These are phyloP conservation scores for Muraenolepis orangiensis DNA, from an alignment of 2,797 vertebrate species.

Conservation along the genomic window DNA sequence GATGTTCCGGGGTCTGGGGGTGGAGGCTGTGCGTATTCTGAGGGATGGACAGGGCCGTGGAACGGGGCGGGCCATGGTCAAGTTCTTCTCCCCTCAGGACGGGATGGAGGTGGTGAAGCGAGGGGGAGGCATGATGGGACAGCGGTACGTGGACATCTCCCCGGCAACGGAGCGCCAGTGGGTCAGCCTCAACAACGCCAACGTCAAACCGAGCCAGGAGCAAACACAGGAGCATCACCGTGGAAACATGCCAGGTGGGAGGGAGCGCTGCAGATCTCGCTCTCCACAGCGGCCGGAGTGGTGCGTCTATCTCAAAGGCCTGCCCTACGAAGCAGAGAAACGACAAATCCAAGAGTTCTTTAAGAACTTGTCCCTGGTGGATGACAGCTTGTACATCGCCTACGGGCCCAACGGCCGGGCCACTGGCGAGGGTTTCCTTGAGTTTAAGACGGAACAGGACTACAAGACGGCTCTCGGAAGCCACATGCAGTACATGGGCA, in stretches of 20 bases:
- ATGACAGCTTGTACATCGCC: constrained; percentile 96
- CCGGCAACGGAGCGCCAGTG: constrained; percentile 94
- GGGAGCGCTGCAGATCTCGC: constrained; percentile 87
- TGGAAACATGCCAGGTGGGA: constrained; percentile 54
- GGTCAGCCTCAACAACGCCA: constrained; percentile 69
- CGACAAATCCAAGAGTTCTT: constrained; percentile 97
- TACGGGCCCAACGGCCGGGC: constrained; percentile 95
- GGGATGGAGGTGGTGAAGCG: constrained; percentile 93
- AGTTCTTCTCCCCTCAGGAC: constrained; percentile 93
- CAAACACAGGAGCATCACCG: constrained; percentile 65
- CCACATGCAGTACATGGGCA: constrained; percentile 99
- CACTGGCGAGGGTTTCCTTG: constrained; percentile 95
- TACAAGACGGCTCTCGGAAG: constrained; percentile 90
- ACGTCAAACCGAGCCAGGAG: constrained; percentile 56
- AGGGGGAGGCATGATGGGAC: constrained; percentile 92
- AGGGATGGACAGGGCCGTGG: constrained; percentile 89
- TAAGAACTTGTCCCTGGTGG: constrained; percentile 90
- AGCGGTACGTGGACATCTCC: constrained; percentile 91
- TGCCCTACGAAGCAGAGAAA: constrained; percentile 96
- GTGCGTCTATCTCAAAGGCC: constrained; percentile 94
- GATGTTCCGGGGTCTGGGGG: constrained; percentile 89
- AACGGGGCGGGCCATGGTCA: constrained; percentile 90
- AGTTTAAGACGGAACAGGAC: constrained; percentile 91
- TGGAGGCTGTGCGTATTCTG: constrained; percentile 85
- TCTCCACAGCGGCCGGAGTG: constrained; percentile 93